These are phyloP conservation scores for Spermophilus dauricus DNA, from an alignment of 2,113 vertebrate genomes.

Conservation along the genomic window DNA sequence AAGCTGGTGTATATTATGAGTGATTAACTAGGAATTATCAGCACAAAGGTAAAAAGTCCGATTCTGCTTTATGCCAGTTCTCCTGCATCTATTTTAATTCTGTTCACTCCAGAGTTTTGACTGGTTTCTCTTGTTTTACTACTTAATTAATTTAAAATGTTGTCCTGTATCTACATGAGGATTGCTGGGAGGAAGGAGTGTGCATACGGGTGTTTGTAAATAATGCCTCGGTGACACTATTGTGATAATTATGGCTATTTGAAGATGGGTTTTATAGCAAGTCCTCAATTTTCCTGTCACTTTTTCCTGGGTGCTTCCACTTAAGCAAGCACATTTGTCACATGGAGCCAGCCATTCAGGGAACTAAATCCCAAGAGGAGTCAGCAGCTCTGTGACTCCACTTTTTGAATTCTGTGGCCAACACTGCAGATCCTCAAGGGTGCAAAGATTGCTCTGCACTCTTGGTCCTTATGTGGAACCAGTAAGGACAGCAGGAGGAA, in stretches of 20 bases:
- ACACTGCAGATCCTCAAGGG: background rate
- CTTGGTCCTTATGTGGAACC: background rate
- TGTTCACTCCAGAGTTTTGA: slow-evolving; percentile 59
- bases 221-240: slow-evolving; percentile 65
- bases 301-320: slow-evolving; percentile 42
- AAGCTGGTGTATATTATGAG: background rate
- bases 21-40: background rate
- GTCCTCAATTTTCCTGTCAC: slow-evolving; percentile 76
- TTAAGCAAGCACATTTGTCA: slow-evolving; percentile 61
- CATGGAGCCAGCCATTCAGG: background rate
- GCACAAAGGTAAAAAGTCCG: background rate
- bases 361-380: slow-evolving; percentile 4
- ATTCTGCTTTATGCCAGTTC: background rate
- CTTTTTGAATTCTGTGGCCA: background rate
- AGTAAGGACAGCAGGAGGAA: background rate
- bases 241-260: slow-evolving; percentile 73
- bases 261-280: slow-evolving; percentile 77
- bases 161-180: background rate
- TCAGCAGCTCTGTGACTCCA: background rate
- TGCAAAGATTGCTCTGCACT: background rate
- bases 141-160: slow-evolving; percentile 68
- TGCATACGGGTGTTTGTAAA: slow-evolving; percentile 64
- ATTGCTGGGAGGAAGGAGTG: background rate
- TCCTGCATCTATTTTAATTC: slow-evolving; percentile 17
- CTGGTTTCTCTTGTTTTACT: slow-evolving; percentile 50